A percentile compares a stretch with the other conserved stretches of the same genome.
These are phyloP conservation scores for mouse (Mus musculus) DNA, from an alignment of 2,113 vertebrate species.

Conservation along the genomic window GRCm39 chr15:3827001-3827500, in stretches of 20 bases:
- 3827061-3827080: background rate
- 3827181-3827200: background rate
- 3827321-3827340: slow-evolving; percentile 38
- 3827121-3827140: background rate
- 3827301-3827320: background rate
- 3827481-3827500: background rate
- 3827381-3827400: background rate
- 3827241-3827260: background rate
- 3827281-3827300: background rate
- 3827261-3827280: background rate
- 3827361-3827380: background rate
- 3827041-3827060: background rate
- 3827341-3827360: background rate
- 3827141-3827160: background rate
- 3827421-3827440: background rate
- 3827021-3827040: too few species aligned
- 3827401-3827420: background rate
- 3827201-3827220: slow-evolving; percentile 15
- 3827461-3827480: slow-evolving; percentile 14
- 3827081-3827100: background rate
- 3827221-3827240: background rate
- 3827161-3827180: background rate
- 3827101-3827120: background rate
- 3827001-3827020: too few species aligned
- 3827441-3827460: background rate